Base-by-base conservation (phyloP, 2,888 invertebrate genomes). In the Caenorhabditis sinica region DNA sequence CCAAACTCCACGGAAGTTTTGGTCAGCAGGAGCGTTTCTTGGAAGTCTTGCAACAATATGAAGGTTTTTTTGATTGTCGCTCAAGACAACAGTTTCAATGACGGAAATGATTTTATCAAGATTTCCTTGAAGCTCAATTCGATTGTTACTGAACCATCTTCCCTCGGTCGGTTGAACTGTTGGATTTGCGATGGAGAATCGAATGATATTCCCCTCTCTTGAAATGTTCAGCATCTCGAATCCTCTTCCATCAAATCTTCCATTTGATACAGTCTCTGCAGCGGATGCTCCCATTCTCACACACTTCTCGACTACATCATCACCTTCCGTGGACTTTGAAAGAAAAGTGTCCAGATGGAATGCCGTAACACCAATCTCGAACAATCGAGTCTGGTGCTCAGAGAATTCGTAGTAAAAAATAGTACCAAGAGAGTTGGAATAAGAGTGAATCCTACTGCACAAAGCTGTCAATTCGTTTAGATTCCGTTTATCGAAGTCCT, bases 241-340 rank as follows among this genome's bases (percentile, higher is more conserved):
- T 1, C 33, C n/a, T 40, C 77, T 45, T 11, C 23, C 40, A 28
- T 77, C 77, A 17, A 61, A 77, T 43, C 68, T 51, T 5, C 63
- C 53, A 28, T 33, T 53, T 28, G 43, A 53, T 8, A 71, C 51
- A 1, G 71, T 28, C 4, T 61, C 17, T 5, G 69, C 71, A 9
- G 69, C 77, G 3, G 69, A n/a, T n/a, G 53, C 51, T 6, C 77
- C 77, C 63, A 77, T 77, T 28, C 23, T 23, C 0, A 53, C 69
- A 40, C 77, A 77, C 1, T 28, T 61, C 30, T 77, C 53, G 6
- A 77, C 28, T 11, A 17, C 1, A 20, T n/a, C n/a, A n/a, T n/a
- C n/a, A n/a, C 11, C 0, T 4, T 2, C 9, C 0, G 20, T 23
- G n/a, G 8, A 25, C 1, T 69, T 25, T n/a, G 8, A 1, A 9